These are phyloP conservation scores for Drosophila rellima DNA, from an alignment of 2,888 invertebrate genomes.

Conservation along the genomic window DNA sequence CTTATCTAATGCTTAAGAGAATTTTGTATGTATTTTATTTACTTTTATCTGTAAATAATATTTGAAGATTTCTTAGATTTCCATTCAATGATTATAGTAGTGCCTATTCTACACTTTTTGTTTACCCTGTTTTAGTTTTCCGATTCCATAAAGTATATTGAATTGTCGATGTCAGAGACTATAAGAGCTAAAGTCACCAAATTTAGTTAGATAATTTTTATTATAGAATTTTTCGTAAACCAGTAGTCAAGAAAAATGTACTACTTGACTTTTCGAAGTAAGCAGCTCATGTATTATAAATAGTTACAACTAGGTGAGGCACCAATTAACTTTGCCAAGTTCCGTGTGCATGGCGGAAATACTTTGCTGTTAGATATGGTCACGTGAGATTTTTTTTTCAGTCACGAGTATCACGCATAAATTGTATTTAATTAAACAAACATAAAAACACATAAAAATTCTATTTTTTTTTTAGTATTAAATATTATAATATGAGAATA, in stretches of 20 bases:
- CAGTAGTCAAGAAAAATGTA: neutral
- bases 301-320: conserved; percentile 24
- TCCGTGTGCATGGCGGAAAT: conserved; percentile 61
- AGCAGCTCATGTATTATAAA: conserved; percentile 5
- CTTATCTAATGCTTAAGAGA: no score
- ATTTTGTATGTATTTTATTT: no score
- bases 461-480: no score
- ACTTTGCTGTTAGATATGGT: conserved; percentile 28
- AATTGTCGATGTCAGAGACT: no score
- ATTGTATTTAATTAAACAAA: neutral
- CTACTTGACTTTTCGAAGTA: neutral
- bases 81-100: neutral
- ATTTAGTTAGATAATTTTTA: neutral
- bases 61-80: neutral
- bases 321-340: conserved; percentile 36
- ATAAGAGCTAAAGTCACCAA: no score
- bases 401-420: conserved; percentile 3
- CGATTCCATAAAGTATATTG: no score
- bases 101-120: neutral
- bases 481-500: no score
- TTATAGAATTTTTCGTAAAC: neutral
- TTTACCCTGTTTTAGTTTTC: neutral
- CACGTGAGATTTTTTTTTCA: conserved; percentile 7
- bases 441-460: no score
- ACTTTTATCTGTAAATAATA: no score